phyloP scores from a whole-genome alignment of 2,888 invertebrate species.

The Drosophila stalkeri region DNA sequence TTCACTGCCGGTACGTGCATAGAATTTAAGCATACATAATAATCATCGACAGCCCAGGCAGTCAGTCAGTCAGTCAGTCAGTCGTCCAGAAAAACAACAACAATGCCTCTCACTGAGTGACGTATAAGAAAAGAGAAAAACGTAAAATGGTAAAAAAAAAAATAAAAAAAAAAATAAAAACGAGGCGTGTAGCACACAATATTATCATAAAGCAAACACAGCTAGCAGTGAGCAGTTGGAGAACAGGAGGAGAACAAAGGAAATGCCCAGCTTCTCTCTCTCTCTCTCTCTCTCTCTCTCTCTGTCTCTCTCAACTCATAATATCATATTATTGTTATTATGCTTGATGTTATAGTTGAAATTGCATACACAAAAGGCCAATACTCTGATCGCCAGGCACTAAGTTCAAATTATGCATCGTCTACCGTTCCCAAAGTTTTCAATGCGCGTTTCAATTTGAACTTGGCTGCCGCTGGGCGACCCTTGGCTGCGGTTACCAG shows the following conservation, averaged over 20 bases:
- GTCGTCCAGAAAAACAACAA: conserved; percentile 43
- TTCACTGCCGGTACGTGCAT: conserved; percentile 78
- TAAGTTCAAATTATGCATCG: conserved; percentile 71
- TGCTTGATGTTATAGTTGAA: conserved; percentile 55
- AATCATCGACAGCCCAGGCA: conserved; percentile 76
- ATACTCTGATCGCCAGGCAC: conserved; percentile 48
- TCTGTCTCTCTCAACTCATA: conserved; percentile 49
- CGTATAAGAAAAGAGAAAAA: conserved; percentile 35
- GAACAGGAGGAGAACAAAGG: conserved; percentile 44
- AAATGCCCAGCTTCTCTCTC: conserved; percentile 20
- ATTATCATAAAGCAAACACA: conserved; percentile 74
- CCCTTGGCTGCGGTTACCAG: conserved; percentile 70
- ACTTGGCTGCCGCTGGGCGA: conserved; percentile 72
- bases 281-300: conserved; percentile 28
- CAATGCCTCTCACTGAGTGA: conserved; percentile 44
- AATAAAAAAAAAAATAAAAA: too few species aligned
- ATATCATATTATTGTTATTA: conserved; percentile 75
- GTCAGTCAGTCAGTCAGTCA: conserved; percentile 63
- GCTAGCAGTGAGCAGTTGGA: conserved; percentile 18
- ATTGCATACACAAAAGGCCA: conserved; percentile 61
- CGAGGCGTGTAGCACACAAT: conserved; percentile 48
- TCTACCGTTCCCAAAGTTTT: conserved; percentile 62
- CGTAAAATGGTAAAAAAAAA: neutral
- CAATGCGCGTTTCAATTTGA: conserved; percentile 69
- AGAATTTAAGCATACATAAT: conserved; percentile 79